Evolutionary conservation across 2,888 invertebrate genomes (phyloP).

Genomic region (Rapana venosa): DNA sequence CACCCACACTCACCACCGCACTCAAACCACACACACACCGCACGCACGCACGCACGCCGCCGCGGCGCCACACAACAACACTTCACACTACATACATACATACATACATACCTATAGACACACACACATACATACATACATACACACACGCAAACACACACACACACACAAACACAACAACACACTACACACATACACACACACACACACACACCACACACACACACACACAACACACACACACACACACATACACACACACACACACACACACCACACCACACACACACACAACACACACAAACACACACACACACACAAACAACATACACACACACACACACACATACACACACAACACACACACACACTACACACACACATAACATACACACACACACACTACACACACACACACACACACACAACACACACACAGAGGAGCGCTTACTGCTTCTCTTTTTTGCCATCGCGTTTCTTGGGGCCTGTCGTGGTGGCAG

Average conservation of each 20-base stretch:
- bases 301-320: background rate
- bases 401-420: constrained; percentile 1
- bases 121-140: background rate
- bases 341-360: background rate
- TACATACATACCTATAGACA: background rate
- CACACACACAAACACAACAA: background rate
- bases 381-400: background rate
- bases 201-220: no score
- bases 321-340: background rate
- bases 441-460: background rate
- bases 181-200: no score
- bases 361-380: background rate
- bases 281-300: no score
- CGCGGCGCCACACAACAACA: no score
- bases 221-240: no score
- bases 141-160: background rate
- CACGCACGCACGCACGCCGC: background rate
- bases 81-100: no score
- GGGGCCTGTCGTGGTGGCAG: background rate
- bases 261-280: no score
- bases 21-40: background rate
- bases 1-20: no score
- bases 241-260: no score
- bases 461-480: background rate
- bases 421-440: background rate